A percentile compares a stretch with the other conserved stretches of the same genome.
These are phyloP conservation scores for Aelia acuminata DNA, from an alignment of 2,888 invertebrate species.

Conservation along the genomic window DNA sequence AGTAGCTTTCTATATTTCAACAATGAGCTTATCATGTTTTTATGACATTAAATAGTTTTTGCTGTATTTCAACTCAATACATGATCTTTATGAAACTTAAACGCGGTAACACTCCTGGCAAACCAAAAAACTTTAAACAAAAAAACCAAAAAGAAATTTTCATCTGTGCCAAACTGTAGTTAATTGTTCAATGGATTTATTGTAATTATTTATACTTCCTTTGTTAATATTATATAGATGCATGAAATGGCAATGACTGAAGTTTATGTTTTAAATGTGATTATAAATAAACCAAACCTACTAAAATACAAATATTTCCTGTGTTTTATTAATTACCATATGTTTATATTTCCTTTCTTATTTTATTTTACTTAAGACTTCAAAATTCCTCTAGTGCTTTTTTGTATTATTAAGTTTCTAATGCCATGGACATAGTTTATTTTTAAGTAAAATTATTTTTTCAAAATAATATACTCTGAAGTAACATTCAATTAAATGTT, in stretches of 20 bases:
- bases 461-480: too few species aligned
- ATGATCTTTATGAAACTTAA: background rate
- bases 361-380: background rate
- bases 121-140: background rate
- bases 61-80: background rate
- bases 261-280: conserved; percentile 20
- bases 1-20: conserved; percentile 43
- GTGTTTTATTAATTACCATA: conserved; percentile 18
- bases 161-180: conserved; percentile 31
- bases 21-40: conserved; percentile 21
- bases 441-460: background rate
- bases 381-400: background rate
- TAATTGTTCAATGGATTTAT: background rate
- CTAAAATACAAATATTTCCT: background rate
- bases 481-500: too few species aligned
- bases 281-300: conserved; percentile 27
- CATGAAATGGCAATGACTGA: conserved; percentile 31
- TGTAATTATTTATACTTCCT: conserved; percentile 3
- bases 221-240: conserved; percentile 18
- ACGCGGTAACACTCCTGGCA: background rate
- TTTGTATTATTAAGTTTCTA: background rate
- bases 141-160: too few species aligned
- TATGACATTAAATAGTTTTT: conserved; percentile 13
- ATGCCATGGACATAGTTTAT: background rate
- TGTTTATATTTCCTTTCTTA: background rate